These are phyloP conservation scores for Halcyon badia DNA, from an alignment of 2,797 vertebrate species.

Conservation along the genomic window DNA sequence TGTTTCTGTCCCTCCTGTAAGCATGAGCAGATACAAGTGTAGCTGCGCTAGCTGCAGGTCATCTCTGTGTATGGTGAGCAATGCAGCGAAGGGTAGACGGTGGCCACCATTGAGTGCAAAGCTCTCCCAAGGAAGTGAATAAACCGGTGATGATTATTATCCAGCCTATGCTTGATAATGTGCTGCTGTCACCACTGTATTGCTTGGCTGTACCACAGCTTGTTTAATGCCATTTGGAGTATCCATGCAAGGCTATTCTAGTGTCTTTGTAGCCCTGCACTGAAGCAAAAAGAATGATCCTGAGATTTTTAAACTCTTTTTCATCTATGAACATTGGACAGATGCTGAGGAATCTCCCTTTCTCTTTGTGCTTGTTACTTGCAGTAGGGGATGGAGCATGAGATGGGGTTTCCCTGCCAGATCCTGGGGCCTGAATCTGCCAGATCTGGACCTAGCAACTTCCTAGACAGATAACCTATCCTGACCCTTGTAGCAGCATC, in stretches of 20 bases:
- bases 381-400: fast-evolving
- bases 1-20: not conserved
- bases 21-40: fast-evolving
- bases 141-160: not conserved
- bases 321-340: fast-evolving
- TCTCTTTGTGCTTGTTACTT: not conserved
- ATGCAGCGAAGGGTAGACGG: not conserved
- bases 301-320: not conserved
- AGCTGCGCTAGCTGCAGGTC: not conserved
- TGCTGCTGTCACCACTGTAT: fast-evolving
- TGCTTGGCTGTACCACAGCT: not conserved
- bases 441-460: not conserved
- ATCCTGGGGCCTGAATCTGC: not conserved
- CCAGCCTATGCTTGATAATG: not conserved
- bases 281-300: not conserved
- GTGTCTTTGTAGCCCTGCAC: not conserved
- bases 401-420: not conserved
- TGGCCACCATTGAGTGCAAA: not conserved
- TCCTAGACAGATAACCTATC: not conserved
- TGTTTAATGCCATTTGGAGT: not conserved
- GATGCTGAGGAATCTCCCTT: not conserved
- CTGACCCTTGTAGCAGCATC: not conserved
- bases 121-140: not conserved
- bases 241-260: fast-evolving
- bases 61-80: not conserved